Evolutionary conservation across 2,888 invertebrate genomes (phyloP).

Genomic region (Rhorus exstirpatorius): DNA sequence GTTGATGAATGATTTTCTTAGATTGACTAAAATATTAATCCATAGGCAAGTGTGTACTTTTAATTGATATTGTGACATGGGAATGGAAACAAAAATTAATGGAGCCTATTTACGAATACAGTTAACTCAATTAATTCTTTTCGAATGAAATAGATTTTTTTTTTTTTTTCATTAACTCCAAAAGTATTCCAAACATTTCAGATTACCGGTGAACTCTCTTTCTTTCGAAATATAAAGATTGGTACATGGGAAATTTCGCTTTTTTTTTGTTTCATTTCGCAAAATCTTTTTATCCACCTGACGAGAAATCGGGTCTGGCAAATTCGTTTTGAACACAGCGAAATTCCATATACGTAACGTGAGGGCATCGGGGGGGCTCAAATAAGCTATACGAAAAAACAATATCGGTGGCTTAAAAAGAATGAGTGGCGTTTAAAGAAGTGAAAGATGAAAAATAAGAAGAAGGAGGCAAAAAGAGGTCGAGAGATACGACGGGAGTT

Average conservation of each 20-base stretch:
- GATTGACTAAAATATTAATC: no score
- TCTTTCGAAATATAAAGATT: neutral
- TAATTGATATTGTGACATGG: no score
- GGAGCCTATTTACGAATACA: no score
- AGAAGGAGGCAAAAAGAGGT: constrained; percentile 73
- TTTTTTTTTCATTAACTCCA: no score
- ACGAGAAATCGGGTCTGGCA: constrained; percentile 17
- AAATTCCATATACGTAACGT: constrained; percentile 25
- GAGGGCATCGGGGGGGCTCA: constrained; percentile 32
- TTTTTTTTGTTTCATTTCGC: neutral
- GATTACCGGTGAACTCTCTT: no score
- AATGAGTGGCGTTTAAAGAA: constrained; percentile 63
- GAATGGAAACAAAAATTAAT: no score
- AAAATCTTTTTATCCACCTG: constrained; percentile 1
- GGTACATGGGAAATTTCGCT: neutral
- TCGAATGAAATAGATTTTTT: no score
- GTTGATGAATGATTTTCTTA: no score
- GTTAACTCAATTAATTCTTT: no score
- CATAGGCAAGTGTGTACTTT: no score
- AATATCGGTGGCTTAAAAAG: constrained; percentile 59
- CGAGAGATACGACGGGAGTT: constrained; percentile 64
- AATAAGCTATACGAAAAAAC: constrained; percentile 60
- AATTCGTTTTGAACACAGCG: constrained; percentile 51
- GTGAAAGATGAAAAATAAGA: constrained; percentile 60
- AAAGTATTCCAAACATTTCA: no score